Evolutionary conservation across 2,797 vertebrate genomes (phyloP).

Genomic region (Melanotaenia maccullochi): DNA sequence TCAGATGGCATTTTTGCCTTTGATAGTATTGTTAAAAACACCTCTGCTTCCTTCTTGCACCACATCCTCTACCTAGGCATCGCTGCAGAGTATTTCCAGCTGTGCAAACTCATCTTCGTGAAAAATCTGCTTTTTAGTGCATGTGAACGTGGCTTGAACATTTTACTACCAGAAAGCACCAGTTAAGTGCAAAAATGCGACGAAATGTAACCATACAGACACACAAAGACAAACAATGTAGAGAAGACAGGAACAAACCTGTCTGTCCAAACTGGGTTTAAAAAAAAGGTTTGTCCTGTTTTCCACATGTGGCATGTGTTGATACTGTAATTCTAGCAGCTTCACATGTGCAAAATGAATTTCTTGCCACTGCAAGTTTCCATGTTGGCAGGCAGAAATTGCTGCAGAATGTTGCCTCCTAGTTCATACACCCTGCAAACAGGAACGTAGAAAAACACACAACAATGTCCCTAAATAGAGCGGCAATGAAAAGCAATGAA

Average conservation of each 20-base stretch:
- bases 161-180: background rate
- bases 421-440: background rate
- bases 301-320: background rate
- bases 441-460: background rate
- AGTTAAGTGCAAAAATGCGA: background rate
- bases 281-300: background rate
- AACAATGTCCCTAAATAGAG: background rate
- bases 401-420: conserved; percentile 3
- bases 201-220: background rate
- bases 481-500: conserved; percentile 2
- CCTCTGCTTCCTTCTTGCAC: background rate
- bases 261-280: background rate
- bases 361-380: conserved; percentile 24
- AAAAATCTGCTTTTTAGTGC: background rate
- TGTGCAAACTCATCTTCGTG: conserved; percentile 7
- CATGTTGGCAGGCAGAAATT: background rate
- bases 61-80: background rate
- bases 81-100: conserved; percentile 1
- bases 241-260: background rate
- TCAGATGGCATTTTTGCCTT: background rate
- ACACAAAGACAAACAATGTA: background rate
- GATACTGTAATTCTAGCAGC: background rate
- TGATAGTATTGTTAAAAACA: background rate
- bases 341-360: conserved; percentile 15
- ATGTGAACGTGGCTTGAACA: background rate